Evolutionary conservation across 2,888 invertebrate species (phyloP), one percentile per base, ranked within the genome.

Genomic region (Acanthopleura granulata): DNA sequence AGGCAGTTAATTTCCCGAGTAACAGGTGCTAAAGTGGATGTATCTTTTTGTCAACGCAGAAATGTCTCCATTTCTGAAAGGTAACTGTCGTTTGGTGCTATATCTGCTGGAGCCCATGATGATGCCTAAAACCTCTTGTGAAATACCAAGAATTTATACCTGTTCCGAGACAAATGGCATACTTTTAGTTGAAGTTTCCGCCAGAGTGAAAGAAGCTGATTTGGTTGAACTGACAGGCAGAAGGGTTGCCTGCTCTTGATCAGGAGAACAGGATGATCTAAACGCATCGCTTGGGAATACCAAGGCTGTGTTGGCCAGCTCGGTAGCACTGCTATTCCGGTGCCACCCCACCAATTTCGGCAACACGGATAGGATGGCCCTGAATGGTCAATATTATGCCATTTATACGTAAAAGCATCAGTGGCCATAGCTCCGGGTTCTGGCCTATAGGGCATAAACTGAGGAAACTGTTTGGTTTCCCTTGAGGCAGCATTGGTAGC

Each of bases 281-380:
- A 40, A 11, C 18, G 12, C 74, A 74, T 66, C 6, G 50, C 25
- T 74, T 61, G 50, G 22, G 75, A 40, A 72, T 25, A 75, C 72
- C 75, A 75, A 16, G 18, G 29, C 72, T 75, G 75, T 30, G 72
- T 75, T 22, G 75, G 75, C 75, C 75, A 75, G 22, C 22, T 30
- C 0, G 75, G 75, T 18, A 51, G 30, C 29, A 72, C 62, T n/a
- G 72, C 25, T 18, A 75, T 30, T 18, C 75, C 50, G 1, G 30
- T 72, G 11, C 6, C 75, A 4, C 27, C 29, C n/a, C 72, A 72
- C 57, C 27, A 1, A 75, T 57, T 57, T 75, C 72, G 11, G 51
- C 27, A 18, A 75, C 40, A 49, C 3, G 49, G 50, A 72, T 50
- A 25, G 75, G 75, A 50, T 72, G 72, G 0, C 61, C 57, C 50